A percentile compares a stretch with the other conserved stretches of the same genome.
Conservation (phyloP, 1,140 invertebrate species). For the Drosophila triauraria region DNA sequence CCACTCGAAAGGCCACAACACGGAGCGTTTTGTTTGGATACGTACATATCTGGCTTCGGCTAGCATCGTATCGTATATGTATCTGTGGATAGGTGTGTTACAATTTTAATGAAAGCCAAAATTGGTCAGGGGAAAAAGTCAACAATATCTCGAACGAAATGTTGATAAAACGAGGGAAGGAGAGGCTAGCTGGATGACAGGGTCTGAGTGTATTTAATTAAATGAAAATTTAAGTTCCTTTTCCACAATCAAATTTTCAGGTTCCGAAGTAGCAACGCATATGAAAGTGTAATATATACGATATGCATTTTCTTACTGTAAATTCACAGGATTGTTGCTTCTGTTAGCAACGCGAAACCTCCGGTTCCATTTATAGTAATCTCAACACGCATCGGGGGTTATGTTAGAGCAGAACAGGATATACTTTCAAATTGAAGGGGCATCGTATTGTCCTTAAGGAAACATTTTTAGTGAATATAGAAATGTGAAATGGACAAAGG, state of each 20-base stretch:
- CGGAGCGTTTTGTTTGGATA: not conserved
- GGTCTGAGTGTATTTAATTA: conserved; percentile 58
- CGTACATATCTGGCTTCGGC: conserved; percentile 2
- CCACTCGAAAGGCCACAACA: conserved; percentile 8
- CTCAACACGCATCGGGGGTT: not conserved
- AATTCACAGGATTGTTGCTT: conserved; percentile 2
- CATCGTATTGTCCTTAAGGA: not conserved
- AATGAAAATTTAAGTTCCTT: conserved; percentile 49
- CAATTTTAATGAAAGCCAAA: conserved; percentile 65
- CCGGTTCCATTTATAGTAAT: not conserved
- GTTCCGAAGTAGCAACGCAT: conserved; percentile 3
- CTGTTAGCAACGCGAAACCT: conserved; percentile 2
- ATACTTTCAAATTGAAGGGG: not conserved
- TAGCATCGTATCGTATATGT: not conserved
- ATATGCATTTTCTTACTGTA: conserved; percentile 1
- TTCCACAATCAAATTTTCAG: conserved; percentile 25
- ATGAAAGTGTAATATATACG: conserved; percentile 4
- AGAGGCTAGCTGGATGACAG: not conserved
- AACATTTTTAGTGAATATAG: not conserved
- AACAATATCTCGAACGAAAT: conserved; percentile 14
- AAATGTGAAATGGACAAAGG: not conserved
- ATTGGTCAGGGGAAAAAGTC: conserved; percentile 48
- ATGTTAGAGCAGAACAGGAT: not conserved
- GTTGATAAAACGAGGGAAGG: not conserved
- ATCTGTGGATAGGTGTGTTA: conserved; percentile 40